Percentiles rank a stretch among this genome's conserved stretches.
phyloP scores from a whole-genome alignment of 1,140 invertebrate genomes.

The Radopholus similis region DNA sequence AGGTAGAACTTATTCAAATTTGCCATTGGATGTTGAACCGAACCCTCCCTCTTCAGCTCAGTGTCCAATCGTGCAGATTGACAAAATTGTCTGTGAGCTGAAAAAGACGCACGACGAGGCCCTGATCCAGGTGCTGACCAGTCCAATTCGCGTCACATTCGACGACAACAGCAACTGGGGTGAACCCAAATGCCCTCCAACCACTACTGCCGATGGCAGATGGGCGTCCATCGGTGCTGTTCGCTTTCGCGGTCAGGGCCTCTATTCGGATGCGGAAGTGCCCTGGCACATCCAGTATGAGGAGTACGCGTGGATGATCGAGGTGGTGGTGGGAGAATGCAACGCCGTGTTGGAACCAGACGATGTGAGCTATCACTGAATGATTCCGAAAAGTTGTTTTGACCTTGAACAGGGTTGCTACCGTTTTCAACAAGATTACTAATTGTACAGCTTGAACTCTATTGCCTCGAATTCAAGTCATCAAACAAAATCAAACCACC shows the following conservation, averaged over 20 bases:
- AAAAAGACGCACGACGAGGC: slow-evolving; percentile 63
- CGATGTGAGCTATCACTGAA: slow-evolving; percentile 6
- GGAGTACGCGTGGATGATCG: slow-evolving; percentile 86
- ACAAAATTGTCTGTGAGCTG: slow-evolving; percentile 64
- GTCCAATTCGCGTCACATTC: neutral
- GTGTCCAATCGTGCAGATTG: slow-evolving; percentile 62
- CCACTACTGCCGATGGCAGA: slow-evolving; percentile 22
- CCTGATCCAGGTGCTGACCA: slow-evolving; percentile 61
- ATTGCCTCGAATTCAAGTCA: too few species aligned
- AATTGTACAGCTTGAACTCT: too few species aligned
- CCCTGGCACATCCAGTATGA: slow-evolving; percentile 84
- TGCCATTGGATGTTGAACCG: too few species aligned
- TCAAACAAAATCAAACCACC: too few species aligned
- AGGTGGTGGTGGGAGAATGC: slow-evolving; percentile 66
- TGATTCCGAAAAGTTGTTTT: too few species aligned
- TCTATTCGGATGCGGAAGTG: slow-evolving; percentile 88
- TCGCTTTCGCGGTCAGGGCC: slow-evolving; percentile 83
- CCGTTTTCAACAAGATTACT: too few species aligned
- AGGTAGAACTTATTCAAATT: slow-evolving; percentile 16
- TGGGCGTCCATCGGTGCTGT: slow-evolving; percentile 43
- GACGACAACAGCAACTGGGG: too few species aligned
- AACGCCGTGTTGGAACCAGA: slow-evolving; percentile 62
- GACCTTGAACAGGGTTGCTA: too few species aligned
- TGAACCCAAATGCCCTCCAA: neutral
- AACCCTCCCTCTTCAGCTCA: too few species aligned